Evolutionary conservation across 2,888 invertebrate species (phyloP).

Genomic region (Anagyrus pseudococci): DNA sequence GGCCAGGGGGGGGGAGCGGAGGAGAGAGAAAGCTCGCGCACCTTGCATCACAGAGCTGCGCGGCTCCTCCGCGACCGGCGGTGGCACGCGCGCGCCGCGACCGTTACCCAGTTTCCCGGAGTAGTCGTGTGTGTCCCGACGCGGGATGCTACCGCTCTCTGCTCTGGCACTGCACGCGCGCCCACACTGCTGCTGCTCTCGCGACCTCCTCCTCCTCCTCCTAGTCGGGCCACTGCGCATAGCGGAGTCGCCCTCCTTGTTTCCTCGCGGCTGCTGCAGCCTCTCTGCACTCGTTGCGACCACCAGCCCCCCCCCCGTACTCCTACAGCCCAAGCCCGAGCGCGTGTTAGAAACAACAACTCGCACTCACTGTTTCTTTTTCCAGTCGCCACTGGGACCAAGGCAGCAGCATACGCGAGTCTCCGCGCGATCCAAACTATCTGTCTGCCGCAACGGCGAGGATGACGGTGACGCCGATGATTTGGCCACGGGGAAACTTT

Average conservation of each 20-base stretch:
- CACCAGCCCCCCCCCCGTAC: too few species aligned
- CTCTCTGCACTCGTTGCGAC: too few species aligned
- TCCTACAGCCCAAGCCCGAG: too few species aligned
- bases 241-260: not conserved
- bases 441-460: too few species aligned
- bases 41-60: slow-evolving; percentile 54
- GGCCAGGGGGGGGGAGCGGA: not conserved
- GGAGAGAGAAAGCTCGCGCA: slow-evolving; percentile 31
- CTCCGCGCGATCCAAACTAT: too few species aligned
- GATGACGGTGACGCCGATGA: too few species aligned
- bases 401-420: too few species aligned
- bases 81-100: too few species aligned
- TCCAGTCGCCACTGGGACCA: too few species aligned
- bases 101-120: slow-evolving; percentile 59
- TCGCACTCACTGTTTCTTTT: too few species aligned
- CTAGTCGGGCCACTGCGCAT: slow-evolving; percentile 23
- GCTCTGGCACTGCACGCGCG: slow-evolving; percentile 62
- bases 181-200: not conserved
- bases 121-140: not conserved
- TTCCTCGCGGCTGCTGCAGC: not conserved
- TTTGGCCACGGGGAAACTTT: slow-evolving; percentile 33
- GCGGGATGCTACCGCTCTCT: slow-evolving; percentile 63
- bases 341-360: too few species aligned
- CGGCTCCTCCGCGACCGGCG: too few species aligned
- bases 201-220: slow-evolving; percentile 49